Base-by-base conservation (phyloP, 2,888 invertebrate genomes). In the Lamellibrachia columna region DNA sequence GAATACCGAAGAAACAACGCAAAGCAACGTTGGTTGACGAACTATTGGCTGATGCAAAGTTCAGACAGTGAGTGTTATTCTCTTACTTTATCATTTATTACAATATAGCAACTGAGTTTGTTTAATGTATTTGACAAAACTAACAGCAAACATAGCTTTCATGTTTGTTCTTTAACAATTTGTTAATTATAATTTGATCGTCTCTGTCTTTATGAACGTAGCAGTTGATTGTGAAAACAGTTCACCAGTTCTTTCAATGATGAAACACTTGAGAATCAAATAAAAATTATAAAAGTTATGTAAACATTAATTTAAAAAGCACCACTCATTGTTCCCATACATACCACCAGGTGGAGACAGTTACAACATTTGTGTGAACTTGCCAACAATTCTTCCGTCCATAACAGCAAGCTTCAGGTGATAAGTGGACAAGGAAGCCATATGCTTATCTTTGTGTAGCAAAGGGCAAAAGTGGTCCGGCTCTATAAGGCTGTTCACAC, bases 21-120 rank as follows among this genome's bases (percentile, higher is more conserved):
- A 99, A 99, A 96, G 97, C 97, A 93, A 98, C 99, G 0, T 97
- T 99, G 95, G 99, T 99, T 0, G 99, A 99, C 94, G 99, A 99
- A 96, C 97, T 99, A 3, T 96, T 99, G 96, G 98, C 98, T 0
- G 98, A 99, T 97, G 98, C 98, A 0, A 98, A 98, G 94, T 98
- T 98, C 93, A 95, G 95, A 94, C 95, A 95, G 96, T 96, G 94
- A 93, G 95, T 95, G 92, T n/a, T 53, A 91, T 28, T 75, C 11
- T 7, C 6, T 75, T 75, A 75, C 2, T 75, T 75, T 75, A 6
- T 11, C 6, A 22, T 75, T 75, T 75, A n/a, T 75, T 75, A n/a
- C 11, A 22, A 75, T 40, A 40, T 40, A 40, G 40, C 40, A 40
- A 40, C 40, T 75, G 75, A 75, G 22, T 22, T 22, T 6, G 22